These are phyloP conservation scores for Fratercula arctica DNA, from an alignment of 2,797 vertebrate genomes.

Conservation along the genomic window DNA sequence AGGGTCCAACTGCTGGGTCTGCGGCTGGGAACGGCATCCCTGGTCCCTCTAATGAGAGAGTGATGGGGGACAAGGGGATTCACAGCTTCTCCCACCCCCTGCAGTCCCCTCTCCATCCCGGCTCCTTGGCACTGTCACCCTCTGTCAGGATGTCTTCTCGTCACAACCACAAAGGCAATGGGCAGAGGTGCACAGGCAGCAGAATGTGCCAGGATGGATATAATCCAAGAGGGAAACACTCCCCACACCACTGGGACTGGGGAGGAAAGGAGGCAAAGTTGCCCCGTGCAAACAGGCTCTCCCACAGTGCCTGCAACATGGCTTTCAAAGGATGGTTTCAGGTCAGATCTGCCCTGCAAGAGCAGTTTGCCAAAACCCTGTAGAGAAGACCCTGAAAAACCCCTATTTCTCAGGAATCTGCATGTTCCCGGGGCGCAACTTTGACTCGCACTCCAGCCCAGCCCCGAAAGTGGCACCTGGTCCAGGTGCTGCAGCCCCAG, in stretches of 20 bases:
- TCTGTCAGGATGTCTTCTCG: background rate
- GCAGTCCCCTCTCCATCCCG: background rate
- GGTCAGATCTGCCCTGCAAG: background rate
- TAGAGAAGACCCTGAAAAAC: background rate
- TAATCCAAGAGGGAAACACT: background rate
- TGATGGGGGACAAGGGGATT: background rate
- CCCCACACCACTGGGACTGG: background rate
- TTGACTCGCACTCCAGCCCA: background rate
- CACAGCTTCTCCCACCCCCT: fast-evolving
- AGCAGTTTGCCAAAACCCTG: background rate
- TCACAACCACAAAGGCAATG: background rate
- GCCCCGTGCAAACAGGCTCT: background rate
- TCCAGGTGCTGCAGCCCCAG: background rate
- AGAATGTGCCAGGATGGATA: background rate
- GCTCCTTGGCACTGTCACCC: fast-evolving
- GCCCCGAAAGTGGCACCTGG: background rate
- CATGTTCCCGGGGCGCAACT: background rate
- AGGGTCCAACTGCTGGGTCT: background rate
- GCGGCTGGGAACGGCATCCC: background rate
- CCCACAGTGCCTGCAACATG: fast-evolving
- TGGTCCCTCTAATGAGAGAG: fast-evolving
- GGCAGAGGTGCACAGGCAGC: background rate
- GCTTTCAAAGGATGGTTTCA: background rate
- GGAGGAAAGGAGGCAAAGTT: background rate
- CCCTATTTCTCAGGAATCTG: background rate